Evolutionary conservation across 2,888 invertebrate species (phyloP).

Genomic region (Lamellibrachia satsuma): DNA sequence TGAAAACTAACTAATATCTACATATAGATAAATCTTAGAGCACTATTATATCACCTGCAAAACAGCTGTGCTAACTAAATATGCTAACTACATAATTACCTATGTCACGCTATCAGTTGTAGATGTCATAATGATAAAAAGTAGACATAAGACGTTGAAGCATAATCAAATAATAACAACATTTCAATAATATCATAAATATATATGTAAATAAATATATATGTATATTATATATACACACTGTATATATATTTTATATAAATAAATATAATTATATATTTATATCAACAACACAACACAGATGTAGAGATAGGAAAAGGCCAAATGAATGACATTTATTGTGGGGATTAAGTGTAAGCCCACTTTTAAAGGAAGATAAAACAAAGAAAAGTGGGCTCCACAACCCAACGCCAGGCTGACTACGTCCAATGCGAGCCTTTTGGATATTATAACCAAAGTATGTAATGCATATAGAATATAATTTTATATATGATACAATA

Average conservation of each 20-base stretch:
- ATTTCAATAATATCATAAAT: background rate
- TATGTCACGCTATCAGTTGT: background rate
- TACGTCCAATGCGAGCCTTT: too few species aligned
- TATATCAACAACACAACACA: too few species aligned
- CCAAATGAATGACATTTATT: too few species aligned
- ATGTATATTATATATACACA: background rate
- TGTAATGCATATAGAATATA: too few species aligned
- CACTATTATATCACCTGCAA: background rate
- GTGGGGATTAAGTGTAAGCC: too few species aligned
- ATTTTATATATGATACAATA: too few species aligned
- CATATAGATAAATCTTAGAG: background rate
- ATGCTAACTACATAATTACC: background rate
- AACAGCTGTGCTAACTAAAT: too few species aligned
- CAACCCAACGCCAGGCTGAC: too few species aligned
- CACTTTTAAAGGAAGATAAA: too few species aligned
- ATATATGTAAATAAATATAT: background rate
- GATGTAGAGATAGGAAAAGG: too few species aligned
- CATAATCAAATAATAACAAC: background rate
- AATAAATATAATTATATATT: background rate
- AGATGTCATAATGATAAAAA: background rate
- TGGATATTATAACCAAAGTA: too few species aligned
- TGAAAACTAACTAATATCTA: background rate
- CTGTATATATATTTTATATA: background rate
- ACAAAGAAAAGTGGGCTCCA: too few species aligned
- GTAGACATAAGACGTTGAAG: background rate